These are phyloP conservation scores for Cacoxenus indagator DNA, from an alignment of 2,888 invertebrate genomes.

Conservation along the genomic window DNA sequence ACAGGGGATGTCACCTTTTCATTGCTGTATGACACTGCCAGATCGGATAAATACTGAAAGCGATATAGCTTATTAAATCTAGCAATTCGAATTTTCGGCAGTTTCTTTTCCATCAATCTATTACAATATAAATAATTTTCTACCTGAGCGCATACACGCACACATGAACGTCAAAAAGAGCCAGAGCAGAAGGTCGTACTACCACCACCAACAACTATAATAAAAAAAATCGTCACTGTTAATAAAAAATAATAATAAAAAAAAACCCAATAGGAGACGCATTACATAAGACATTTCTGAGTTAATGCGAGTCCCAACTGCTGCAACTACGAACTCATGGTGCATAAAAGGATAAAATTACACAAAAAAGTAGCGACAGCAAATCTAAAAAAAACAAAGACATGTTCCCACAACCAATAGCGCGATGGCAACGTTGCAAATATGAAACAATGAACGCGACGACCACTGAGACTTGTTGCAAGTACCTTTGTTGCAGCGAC, in stretches of 20 bases:
- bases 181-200: background rate
- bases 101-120: conserved; percentile 49
- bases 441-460: conserved; percentile 14
- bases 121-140: background rate
- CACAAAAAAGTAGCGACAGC: background rate
- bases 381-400: background rate
- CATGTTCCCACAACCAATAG: conserved; percentile 14
- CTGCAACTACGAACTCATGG: background rate
- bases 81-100: background rate
- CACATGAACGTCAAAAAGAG: background rate
- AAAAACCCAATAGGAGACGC: background rate
- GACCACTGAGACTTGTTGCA: conserved; percentile 14
- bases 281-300: background rate
- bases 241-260: background rate
- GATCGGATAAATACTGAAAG: too few species aligned
- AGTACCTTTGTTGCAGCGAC: background rate
- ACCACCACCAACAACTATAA: conserved; percentile 30
- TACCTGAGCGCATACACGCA: background rate
- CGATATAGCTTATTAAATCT: too few species aligned
- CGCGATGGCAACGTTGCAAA: conserved; percentile 15
- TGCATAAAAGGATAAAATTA: conserved; percentile 19
- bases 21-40: too few species aligned
- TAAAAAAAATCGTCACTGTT: conserved; percentile 17
- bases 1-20: too few species aligned
- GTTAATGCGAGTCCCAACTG: background rate